Evolutionary conservation across 2,113 vertebrate species (phyloP), one percentile per base, ranked within the genome.

Genomic region (Solea solea): DNA sequence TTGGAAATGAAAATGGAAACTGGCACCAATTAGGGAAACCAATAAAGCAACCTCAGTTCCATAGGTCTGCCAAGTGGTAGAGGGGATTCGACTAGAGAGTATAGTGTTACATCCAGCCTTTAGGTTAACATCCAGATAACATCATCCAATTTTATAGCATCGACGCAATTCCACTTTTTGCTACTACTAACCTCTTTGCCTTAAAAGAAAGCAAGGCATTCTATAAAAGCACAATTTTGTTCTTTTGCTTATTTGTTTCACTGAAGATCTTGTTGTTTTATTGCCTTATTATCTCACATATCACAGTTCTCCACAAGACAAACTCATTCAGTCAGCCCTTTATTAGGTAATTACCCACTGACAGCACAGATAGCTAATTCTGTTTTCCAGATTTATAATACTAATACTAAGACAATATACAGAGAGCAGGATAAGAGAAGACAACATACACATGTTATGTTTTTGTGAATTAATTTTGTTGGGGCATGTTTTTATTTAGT

Each of bases 1-100:
- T 90, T 88, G 90, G 88, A 91, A 89, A 89, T 84, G 81, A 89
- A 93, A 90, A 91, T 93, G 91, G 91, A 92, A 93, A 92, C 89
- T 92, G 90, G 89, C 90, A 92, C 83, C 89, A 92, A 91, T 92
- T 92, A 91, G 81, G 83, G 78, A 90, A 90, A 92, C 90, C 89
- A 92, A 83, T 89, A 91, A 90, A 91, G 87, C 71, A 88, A 88
- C 90, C 90, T 89, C 91, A 90, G 78, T 75, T 80, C 76, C 73
- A 74, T 65, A 79, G 2, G 52, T 84, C 87, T 90, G 89, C 90
- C 86, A 92, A 91, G 90, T 72, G 77, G 86, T 85, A 48, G 75
- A 84, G 78, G 75, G 78, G 75, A 87, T 88, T 86, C 73, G 62
- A 58, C 52, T n/a, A 58, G 62, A 73, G 84, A 71, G 69, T 84